Conservation (phyloP, 1,140 invertebrate species). For the Diorhabda sublineata region DNA sequence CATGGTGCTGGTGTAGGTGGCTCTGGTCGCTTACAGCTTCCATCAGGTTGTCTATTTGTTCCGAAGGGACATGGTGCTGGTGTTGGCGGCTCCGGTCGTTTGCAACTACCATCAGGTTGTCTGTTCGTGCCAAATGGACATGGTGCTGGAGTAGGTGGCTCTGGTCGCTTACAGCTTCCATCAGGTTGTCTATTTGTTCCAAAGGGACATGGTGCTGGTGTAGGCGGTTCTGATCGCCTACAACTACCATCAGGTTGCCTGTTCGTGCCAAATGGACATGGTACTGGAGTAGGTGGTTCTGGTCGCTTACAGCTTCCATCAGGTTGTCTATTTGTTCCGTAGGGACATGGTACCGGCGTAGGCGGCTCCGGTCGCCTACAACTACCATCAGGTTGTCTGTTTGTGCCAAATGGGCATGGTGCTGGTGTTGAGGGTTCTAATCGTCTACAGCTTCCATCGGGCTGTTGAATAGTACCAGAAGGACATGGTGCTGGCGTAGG, state of each 20-base stretch:
- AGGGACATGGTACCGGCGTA: conserved; percentile 18
- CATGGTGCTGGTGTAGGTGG: conserved; percentile 18
- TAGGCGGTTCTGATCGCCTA: conserved; percentile 1
- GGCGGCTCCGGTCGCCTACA: conserved; percentile 15
- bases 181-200: conserved; percentile 12
- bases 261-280: conserved; percentile 7
- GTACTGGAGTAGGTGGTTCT: not conserved
- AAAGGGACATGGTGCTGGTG: conserved; percentile 18
- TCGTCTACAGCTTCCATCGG: not conserved
- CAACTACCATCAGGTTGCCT: conserved; percentile 5
- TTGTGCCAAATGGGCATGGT: conserved; percentile 6
- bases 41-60: not conserved
- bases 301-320: conserved; percentile 17
- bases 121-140: conserved; percentile 12
- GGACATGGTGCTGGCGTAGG: conserved; percentile 9
- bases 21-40: conserved; percentile 1
- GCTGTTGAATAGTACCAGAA: conserved; percentile 5
- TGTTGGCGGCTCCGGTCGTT: not conserved
- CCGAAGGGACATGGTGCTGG: not conserved
- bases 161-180: conserved; percentile 8
- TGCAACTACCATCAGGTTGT: not conserved
- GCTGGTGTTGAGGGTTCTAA: not conserved
- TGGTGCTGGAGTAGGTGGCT: conserved; percentile 1
- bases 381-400: conserved; percentile 17
- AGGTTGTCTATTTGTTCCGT: conserved; percentile 18